Conservation (phyloP, 2,113 vertebrate species). For the Speoplatyrhinus poulsoni region DNA sequence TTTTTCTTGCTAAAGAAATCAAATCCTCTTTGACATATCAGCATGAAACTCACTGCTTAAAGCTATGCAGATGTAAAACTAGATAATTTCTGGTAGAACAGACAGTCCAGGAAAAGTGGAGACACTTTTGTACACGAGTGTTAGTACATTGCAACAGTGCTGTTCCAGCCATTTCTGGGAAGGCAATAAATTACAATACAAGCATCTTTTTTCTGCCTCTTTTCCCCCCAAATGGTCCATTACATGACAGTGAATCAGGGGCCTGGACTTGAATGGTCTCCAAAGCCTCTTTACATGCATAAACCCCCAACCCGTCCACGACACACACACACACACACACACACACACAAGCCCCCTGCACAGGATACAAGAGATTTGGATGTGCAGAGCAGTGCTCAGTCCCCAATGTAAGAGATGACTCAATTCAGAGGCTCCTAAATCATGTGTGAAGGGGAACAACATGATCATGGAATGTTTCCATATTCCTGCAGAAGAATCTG, state of each 20-base stretch:
- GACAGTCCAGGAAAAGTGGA: constrained; percentile 47
- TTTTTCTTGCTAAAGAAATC: constrained; percentile 27
- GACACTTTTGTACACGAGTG: constrained; percentile 35
- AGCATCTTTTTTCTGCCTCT: constrained; percentile 57
- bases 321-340: not conserved
- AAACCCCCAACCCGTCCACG: constrained; percentile 15
- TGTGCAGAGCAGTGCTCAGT: constrained; percentile 54
- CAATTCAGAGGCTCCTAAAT: constrained; percentile 54
- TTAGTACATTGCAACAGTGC: constrained; percentile 34
- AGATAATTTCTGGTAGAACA: constrained; percentile 50
- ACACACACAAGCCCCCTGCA: constrained; percentile 9
- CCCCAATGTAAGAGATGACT: constrained; percentile 71
- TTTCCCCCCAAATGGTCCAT: constrained; percentile 73
- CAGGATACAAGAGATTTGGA: constrained; percentile 69
- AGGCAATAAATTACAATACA: constrained; percentile 64
- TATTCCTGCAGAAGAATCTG: constrained; percentile 34
- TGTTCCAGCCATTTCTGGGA: constrained; percentile 69
- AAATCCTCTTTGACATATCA: not conserved
- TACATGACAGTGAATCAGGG: constrained; percentile 74
- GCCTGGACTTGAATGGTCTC: constrained; percentile 69
- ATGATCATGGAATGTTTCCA: constrained; percentile 29
- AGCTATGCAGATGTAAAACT: constrained; percentile 35
- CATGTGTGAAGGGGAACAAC: constrained; percentile 29
- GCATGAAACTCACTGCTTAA: constrained; percentile 32
- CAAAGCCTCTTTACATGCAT: constrained; percentile 66